Percentiles rank a stretch among this genome's conserved stretches.
phyloP scores from a whole-genome alignment of 2,888 invertebrate genomes.

The Pterobdella sp. region DNA sequence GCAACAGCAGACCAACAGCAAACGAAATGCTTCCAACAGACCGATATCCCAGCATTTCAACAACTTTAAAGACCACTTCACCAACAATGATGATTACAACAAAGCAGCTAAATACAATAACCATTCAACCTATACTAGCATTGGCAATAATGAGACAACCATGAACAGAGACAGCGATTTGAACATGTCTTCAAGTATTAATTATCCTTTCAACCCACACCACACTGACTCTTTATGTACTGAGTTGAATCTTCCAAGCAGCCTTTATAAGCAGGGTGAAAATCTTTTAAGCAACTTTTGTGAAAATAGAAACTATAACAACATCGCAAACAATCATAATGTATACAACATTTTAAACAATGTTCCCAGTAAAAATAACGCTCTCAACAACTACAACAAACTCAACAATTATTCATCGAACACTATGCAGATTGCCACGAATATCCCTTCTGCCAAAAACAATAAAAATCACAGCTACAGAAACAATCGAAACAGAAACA shows the following conservation, averaged over 20 bases:
- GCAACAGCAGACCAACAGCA: slow-evolving; percentile 4
- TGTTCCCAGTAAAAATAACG: neutral
- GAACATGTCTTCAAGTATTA: neutral
- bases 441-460: neutral
- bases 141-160: neutral
- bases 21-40: neutral
- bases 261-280: neutral
- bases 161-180: neutral
- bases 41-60: neutral
- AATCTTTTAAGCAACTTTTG: neutral
- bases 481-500: neutral
- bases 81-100: neutral
- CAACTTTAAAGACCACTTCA: neutral
- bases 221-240: neutral
- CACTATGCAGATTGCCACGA: neutral
- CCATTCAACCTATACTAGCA: neutral
- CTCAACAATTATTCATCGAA: neutral
- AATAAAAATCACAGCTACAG: neutral
- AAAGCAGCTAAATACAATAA: neutral
- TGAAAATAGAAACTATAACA: neutral
- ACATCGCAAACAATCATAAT: neutral
- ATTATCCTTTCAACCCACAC: neutral
- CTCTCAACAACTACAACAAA: neutral
- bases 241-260: neutral
- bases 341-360: slow-evolving; percentile 6